phyloP scores from a whole-genome alignment of 2,888 invertebrate genomes.

The Ormyrus thymus region DNA sequence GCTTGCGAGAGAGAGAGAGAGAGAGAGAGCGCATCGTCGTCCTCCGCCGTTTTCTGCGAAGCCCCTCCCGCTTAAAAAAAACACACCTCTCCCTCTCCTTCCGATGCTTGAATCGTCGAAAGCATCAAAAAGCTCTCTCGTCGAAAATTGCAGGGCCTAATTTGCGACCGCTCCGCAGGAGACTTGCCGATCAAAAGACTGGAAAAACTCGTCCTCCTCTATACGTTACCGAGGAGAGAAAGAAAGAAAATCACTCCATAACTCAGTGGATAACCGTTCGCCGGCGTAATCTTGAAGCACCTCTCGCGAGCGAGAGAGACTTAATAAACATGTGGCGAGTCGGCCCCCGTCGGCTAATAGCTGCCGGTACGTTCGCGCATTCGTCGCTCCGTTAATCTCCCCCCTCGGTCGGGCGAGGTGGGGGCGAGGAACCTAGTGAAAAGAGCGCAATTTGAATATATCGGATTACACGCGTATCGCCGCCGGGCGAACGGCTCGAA shows the following conservation, averaged over 20 bases:
- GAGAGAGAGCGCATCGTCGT: not conserved
- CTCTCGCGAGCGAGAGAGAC: too few species aligned
- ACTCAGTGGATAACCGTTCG: too few species aligned
- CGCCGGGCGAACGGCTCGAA: conserved; percentile 24
- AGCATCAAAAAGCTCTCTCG: conserved; percentile 17
- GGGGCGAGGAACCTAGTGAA: conserved; percentile 24
- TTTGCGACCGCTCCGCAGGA: conserved; percentile 25
- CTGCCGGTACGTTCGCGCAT: too few species aligned
- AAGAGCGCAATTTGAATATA: conserved; percentile 48
- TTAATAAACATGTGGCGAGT: too few species aligned
- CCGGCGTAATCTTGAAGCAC: too few species aligned
- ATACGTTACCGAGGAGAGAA: too few species aligned
- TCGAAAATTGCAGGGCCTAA: conserved; percentile 30
- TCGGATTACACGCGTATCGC: conserved; percentile 38
- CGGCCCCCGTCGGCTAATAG: too few species aligned
- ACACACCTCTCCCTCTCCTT: conserved; percentile 13
- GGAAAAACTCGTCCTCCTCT: not conserved
- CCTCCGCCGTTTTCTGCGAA: not conserved
- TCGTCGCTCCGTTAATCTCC: too few species aligned
- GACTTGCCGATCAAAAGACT: conserved; percentile 28
- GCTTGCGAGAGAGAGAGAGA: too few species aligned
- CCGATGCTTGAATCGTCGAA: conserved; percentile 41
- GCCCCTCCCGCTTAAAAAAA: too few species aligned
- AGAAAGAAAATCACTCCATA: not conserved
- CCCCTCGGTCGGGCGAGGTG: too few species aligned